Percentiles rank a stretch among this genome's conserved stretches.
These are phyloP conservation scores for Nomada ruficornis DNA, from an alignment of 2,888 invertebrate species.

Conservation along the genomic window DNA sequence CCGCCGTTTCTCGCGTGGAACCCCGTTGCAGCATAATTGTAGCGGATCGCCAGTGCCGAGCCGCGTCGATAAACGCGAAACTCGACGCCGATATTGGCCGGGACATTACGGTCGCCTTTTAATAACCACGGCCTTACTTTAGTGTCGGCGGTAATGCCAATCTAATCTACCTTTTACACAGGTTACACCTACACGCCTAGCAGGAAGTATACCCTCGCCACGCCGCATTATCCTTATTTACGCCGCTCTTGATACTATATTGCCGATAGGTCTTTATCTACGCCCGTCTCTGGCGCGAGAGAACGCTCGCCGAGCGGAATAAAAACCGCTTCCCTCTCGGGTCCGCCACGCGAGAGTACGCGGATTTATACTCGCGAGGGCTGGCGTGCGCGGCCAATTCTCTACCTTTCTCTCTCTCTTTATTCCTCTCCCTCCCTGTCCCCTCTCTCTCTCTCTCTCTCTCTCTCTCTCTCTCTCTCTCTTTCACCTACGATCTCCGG, in stretches of 20 bases:
- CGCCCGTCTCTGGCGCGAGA: slow-evolving; percentile 37
- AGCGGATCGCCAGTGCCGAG: slow-evolving; percentile 26
- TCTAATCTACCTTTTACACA: slow-evolving; percentile 68
- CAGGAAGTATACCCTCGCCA: slow-evolving; percentile 61
- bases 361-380: slow-evolving; percentile 58
- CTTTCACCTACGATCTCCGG: slow-evolving; percentile 65
- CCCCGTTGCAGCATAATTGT: slow-evolving; percentile 27
- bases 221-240: slow-evolving; percentile 71
- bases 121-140: slow-evolving; percentile 47
- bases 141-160: slow-evolving; percentile 59
- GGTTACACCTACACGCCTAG: slow-evolving; percentile 65
- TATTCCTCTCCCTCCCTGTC: neutral
- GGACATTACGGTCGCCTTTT: slow-evolving; percentile 53
- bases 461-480: no score
- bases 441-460: no score
- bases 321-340: slow-evolving; percentile 39
- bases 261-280: slow-evolving; percentile 71
- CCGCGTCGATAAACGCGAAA: slow-evolving; percentile 33
- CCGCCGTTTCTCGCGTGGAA: neutral
- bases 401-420: slow-evolving; percentile 12
- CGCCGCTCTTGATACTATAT: slow-evolving; percentile 68
- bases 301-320: slow-evolving; percentile 39
- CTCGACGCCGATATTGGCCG: slow-evolving; percentile 32
- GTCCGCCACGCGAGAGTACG: slow-evolving; percentile 15
- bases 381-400: slow-evolving; percentile 60